phyloP scores from a whole-genome alignment of 1,140 invertebrate species.

The Myzus persicae region DNA sequence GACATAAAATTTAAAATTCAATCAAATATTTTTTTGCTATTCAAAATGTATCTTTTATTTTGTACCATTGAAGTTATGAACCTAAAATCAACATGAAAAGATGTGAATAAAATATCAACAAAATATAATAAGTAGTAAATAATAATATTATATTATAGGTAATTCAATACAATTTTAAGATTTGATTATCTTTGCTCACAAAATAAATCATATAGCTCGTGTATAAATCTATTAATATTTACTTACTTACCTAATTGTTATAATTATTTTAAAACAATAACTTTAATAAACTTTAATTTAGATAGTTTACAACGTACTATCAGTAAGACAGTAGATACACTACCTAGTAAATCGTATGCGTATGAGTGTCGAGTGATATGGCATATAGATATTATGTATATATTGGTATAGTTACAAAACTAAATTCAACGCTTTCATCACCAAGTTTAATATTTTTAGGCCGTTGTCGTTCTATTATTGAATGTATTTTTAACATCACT shows the following conservation, averaged over 20 bases:
- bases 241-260: too few relatives aligned
- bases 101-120: neutral
- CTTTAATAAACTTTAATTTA: too few relatives aligned
- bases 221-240: too few relatives aligned
- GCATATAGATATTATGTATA: neutral
- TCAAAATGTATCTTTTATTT: neutral
- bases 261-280: too few relatives aligned
- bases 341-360: too few relatives aligned
- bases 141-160: neutral
- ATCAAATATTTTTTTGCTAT: neutral
- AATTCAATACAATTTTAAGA: neutral
- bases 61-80: neutral
- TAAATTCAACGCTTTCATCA: neutral
- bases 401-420: neutral
- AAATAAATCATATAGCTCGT: neutral
- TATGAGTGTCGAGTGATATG: neutral
- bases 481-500: slow-evolving; percentile 13
- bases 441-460: neutral
- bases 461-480: neutral
- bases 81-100: too few relatives aligned
- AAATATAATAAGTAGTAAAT: neutral
- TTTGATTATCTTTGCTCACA: neutral
- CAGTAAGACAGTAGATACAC: too few relatives aligned
- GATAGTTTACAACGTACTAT: too few relatives aligned
- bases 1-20: neutral